A percentile compares a stretch with the other conserved stretches of the same genome.
These are phyloP conservation scores for Emydocephalus ijimae DNA, from an alignment of 2,113 vertebrate genomes.

Conservation along the genomic window DNA sequence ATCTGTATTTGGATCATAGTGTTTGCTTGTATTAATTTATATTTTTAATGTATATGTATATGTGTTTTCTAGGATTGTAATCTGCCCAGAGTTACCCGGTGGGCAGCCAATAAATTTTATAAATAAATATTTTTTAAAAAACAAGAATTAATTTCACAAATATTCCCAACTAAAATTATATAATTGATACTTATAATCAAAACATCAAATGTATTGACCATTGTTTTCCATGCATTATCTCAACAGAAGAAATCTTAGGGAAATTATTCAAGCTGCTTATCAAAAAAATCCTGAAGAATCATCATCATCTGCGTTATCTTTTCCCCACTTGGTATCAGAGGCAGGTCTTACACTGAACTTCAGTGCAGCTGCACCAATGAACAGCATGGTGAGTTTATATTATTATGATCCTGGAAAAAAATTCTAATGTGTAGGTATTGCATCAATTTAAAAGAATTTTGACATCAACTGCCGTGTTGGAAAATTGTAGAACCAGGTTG, in stretches of 20 bases:
- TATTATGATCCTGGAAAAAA: conserved; percentile 5
- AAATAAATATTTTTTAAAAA: background rate
- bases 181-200: background rate
- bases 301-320: conserved; percentile 59
- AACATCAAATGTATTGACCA: background rate
- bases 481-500: background rate
- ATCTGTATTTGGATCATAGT: too few relatives aligned
- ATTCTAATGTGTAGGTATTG: background rate
- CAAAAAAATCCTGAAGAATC: conserved; percentile 62
- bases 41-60: too few relatives aligned
- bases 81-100: too few relatives aligned
- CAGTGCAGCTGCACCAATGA: conserved; percentile 85
- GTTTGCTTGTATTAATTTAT: too few relatives aligned
- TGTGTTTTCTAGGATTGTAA: too few relatives aligned
- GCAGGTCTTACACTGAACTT: conserved; percentile 78
- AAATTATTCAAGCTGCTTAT: conserved; percentile 50
- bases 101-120: too few relatives aligned
- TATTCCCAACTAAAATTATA: background rate
- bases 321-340: conserved; percentile 80
- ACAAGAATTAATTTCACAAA: background rate
- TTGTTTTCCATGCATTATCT: conserved; percentile 38
- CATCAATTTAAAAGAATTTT: background rate
- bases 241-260: conserved; percentile 62
- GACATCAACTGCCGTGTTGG: background rate
- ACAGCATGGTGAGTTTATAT: conserved; percentile 76